phyloP scores from a whole-genome alignment of 2,888 invertebrate genomes.

The Dascillus cervinus region DNA sequence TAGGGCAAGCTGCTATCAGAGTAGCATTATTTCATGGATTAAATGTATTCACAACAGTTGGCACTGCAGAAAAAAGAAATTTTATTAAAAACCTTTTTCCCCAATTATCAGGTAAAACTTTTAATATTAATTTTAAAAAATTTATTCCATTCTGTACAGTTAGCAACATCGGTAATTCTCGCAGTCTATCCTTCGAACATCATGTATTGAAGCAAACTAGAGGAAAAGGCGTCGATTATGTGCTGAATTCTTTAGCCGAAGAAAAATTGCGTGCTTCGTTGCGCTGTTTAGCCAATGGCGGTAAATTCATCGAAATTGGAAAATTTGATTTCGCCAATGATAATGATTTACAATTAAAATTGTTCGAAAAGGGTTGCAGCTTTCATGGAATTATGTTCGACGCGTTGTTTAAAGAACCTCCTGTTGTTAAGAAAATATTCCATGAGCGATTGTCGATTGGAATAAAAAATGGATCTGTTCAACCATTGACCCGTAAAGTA shows the following conservation, averaged over 20 bases:
- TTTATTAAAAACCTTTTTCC: slow-evolving; percentile 53
- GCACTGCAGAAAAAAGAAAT: slow-evolving; percentile 54
- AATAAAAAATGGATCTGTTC: slow-evolving; percentile 55
- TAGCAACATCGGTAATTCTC: slow-evolving; percentile 75
- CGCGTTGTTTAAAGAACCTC: background rate
- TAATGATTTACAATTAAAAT: slow-evolving; percentile 53
- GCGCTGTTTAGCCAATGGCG: slow-evolving; percentile 50
- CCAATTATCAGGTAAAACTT: slow-evolving; percentile 30
- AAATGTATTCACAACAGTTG: slow-evolving; percentile 64
- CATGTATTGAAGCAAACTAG: slow-evolving; percentile 69
- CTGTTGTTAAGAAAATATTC: background rate
- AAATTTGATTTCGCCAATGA: slow-evolving; percentile 71
- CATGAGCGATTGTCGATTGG: background rate
- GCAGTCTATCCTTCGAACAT: slow-evolving; percentile 82
- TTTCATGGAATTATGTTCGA: slow-evolving; percentile 76
- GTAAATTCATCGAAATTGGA: slow-evolving; percentile 78
- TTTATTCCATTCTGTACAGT: too few species aligned
- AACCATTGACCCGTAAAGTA: slow-evolving; percentile 57
- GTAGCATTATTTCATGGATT: slow-evolving; percentile 58
- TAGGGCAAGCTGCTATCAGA: slow-evolving; percentile 72
- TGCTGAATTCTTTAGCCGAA: slow-evolving; percentile 83
- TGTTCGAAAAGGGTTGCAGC: slow-evolving; percentile 63
- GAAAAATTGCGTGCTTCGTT: slow-evolving; percentile 73
- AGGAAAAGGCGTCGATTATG: slow-evolving; percentile 84
- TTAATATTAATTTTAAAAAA: too few species aligned